Conservation (phyloP, 2,113 vertebrate species). For the Bubalus kerabau region DNA sequence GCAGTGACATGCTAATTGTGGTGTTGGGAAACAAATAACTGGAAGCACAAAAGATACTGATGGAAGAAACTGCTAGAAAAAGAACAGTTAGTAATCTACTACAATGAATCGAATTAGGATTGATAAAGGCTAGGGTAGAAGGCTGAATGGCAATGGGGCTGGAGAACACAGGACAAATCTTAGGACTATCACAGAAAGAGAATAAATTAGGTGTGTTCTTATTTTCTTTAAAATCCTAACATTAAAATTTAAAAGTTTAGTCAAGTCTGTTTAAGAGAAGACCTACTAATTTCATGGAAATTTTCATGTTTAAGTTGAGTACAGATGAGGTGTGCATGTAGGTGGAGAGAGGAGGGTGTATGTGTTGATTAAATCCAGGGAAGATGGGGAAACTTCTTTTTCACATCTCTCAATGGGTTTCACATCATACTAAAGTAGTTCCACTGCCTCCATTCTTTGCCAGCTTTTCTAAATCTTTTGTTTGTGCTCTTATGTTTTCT, state of each 20-base stretch:
- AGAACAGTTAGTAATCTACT: background rate
- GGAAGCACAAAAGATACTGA: background rate
- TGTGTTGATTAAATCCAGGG: background rate
- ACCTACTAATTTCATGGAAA: background rate
- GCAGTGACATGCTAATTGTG: background rate
- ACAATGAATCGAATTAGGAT: background rate
- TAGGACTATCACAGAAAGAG: background rate
- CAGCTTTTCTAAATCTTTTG: background rate
- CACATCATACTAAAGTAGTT: background rate
- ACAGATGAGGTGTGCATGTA: accelerated
- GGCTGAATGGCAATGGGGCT: background rate
- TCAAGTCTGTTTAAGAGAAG: background rate
- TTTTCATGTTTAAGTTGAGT: background rate
- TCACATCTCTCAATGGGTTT: background rate
- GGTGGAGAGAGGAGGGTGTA: background rate
- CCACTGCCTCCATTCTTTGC: background rate
- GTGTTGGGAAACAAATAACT: background rate
- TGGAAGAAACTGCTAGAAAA: background rate
- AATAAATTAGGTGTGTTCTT: background rate
- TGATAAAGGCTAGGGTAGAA: background rate
- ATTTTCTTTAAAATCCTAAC: background rate
- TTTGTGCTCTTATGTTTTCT: background rate
- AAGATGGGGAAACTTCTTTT: background rate
- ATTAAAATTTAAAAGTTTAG: background rate
- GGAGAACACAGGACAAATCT: accelerated